Evolutionary conservation across 1,140 invertebrate species (phyloP).

Genomic region (Pararge aegeria): DNA sequence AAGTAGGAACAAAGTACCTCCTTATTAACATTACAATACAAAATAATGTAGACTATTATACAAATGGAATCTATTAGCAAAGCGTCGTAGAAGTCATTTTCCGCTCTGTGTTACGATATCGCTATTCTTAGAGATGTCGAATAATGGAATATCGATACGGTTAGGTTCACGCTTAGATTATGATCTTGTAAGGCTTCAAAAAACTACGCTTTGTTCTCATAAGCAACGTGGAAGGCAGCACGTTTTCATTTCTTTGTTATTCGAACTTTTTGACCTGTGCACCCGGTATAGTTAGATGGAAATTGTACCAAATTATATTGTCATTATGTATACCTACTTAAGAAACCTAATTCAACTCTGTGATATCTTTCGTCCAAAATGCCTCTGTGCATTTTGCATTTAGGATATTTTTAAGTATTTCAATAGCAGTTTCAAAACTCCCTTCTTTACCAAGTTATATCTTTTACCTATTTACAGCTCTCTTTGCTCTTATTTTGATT

Average conservation of each 20-base stretch:
- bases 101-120: slow-evolving; percentile 3
- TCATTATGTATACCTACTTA: too few relatives aligned
- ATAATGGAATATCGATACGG: slow-evolving; percentile 12
- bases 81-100: slow-evolving; percentile 6
- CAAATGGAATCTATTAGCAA: slow-evolving; percentile 19
- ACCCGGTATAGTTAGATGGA: too few relatives aligned
- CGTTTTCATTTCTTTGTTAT: not conserved
- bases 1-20: slow-evolving; percentile 1
- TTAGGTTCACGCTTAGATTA: slow-evolving; percentile 1
- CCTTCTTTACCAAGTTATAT: too few relatives aligned
- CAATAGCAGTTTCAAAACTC: too few relatives aligned
- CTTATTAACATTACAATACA: slow-evolving; percentile 52
- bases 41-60: slow-evolving; percentile 24
- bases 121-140: not conserved
- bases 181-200: not conserved
- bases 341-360: too few relatives aligned
- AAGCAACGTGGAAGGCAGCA: not conserved
- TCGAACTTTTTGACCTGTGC: too few relatives aligned
- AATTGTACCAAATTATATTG: too few relatives aligned
- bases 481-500: not conserved
- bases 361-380: too few relatives aligned
- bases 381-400: too few relatives aligned
- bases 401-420: too few relatives aligned
- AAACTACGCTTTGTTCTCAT: not conserved
- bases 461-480: not conserved